Conservation (phyloP, 1,140 invertebrate genomes). For the Laodelphax striatellus region DNA sequence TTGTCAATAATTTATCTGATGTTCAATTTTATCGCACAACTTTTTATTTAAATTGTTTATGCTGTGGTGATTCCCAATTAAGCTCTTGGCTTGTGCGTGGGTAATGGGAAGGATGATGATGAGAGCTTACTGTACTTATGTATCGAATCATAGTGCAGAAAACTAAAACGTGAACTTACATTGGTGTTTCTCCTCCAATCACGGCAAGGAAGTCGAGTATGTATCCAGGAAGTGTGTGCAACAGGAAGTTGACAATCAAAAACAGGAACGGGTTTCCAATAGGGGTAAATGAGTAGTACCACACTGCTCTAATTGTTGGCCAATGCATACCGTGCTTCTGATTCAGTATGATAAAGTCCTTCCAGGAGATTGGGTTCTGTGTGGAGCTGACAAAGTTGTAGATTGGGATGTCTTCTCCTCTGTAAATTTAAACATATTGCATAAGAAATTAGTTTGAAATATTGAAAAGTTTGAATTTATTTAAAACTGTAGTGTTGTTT, state of each 20-base stretch:
- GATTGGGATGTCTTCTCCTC: slow-evolving; percentile 23
- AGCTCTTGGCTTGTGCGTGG: too few relatives aligned
- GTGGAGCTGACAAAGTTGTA: slow-evolving; percentile 45
- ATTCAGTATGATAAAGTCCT: slow-evolving; percentile 37
- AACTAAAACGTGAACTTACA: slow-evolving; percentile 24
- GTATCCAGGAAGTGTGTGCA: slow-evolving; percentile 33
- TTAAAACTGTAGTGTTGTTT: not conserved
- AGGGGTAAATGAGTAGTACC: slow-evolving; percentile 40
- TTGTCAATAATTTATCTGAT: too few relatives aligned
- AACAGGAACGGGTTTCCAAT: slow-evolving; percentile 18
- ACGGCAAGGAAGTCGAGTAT: slow-evolving; percentile 28
- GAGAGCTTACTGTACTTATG: too few relatives aligned
- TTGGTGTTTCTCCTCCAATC: slow-evolving; percentile 31
- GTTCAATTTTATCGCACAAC: too few relatives aligned
- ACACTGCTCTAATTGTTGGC: slow-evolving; percentile 37
- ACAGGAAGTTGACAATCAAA: slow-evolving; percentile 30
- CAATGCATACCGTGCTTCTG: slow-evolving; percentile 27
- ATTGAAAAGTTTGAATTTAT: too few relatives aligned
- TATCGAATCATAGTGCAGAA: too few relatives aligned
- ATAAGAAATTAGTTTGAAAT: too few relatives aligned
- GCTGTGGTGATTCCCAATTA: too few relatives aligned
- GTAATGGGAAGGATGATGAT: too few relatives aligned
- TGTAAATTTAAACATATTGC: not conserved
- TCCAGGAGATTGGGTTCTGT: slow-evolving; percentile 44
- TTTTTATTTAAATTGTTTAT: too few relatives aligned